Conservation (phyloP, 2,888 invertebrate genomes). For the Baronia brevicornis region DNA sequence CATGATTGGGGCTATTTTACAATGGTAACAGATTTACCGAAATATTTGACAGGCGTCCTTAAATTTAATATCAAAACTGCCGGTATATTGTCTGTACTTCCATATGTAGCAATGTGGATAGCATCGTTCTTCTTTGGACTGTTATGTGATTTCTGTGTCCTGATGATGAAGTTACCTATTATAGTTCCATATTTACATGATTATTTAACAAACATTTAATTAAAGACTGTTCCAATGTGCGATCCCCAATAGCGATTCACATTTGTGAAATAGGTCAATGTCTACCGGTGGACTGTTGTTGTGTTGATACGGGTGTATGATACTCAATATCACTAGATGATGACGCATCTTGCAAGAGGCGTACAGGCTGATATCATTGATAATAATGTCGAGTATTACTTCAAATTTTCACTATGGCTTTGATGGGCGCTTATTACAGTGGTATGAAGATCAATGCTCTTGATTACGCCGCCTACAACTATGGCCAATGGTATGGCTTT, state of each 20-base stretch:
- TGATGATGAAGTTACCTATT: constrained; percentile 48
- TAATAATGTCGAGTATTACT: no score
- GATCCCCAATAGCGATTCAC: no score
- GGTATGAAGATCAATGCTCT: constrained; percentile 81
- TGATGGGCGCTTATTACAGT: constrained; percentile 83
- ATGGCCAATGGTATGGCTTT: constrained; percentile 79
- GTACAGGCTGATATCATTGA: no score
- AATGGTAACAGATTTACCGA: constrained; percentile 82
- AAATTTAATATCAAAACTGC: constrained; percentile 80
- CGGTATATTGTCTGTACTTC: constrained; percentile 78
- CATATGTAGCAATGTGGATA: constrained; percentile 81
- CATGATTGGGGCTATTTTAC: constrained; percentile 84
- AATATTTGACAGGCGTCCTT: constrained; percentile 81
- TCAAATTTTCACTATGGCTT: constrained; percentile 78
- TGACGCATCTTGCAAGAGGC: no score
- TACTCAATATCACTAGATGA: no score
- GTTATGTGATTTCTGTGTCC: constrained; percentile 81
- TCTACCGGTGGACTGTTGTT: no score
- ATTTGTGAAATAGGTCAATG: no score
- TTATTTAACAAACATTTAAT: background rate
- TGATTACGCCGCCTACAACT: constrained; percentile 78
- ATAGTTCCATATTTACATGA: background rate
- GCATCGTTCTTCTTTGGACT: constrained; percentile 79
- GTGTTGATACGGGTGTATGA: no score
- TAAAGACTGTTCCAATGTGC: background rate